These are phyloP conservation scores for Orthonevra nobilis DNA, from an alignment of 2,888 invertebrate species.

Conservation along the genomic window DNA sequence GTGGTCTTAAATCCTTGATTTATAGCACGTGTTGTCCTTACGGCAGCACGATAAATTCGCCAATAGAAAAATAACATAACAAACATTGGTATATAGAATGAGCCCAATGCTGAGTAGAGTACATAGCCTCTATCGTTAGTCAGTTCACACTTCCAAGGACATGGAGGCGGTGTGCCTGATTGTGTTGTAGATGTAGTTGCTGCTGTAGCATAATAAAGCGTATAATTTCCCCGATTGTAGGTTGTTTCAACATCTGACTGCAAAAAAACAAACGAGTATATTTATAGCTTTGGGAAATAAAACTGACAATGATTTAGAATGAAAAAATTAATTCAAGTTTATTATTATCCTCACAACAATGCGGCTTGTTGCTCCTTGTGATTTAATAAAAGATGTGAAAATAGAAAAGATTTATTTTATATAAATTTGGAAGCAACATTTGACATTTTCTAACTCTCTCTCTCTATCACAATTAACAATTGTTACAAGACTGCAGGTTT, in stretches of 20 bases:
- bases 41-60: conserved; percentile 96
- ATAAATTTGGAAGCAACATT: too few species aligned
- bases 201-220: conserved; percentile 77
- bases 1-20: conserved; percentile 95
- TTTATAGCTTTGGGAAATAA: too few species aligned
- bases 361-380: too few species aligned
- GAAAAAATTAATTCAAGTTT: too few species aligned
- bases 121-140: conserved; percentile 97
- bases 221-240: conserved; percentile 79
- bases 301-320: too few species aligned
- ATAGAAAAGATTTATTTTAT: too few species aligned
- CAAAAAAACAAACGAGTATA: conserved; percentile 41
- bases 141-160: conserved; percentile 93
- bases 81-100: conserved; percentile 98
- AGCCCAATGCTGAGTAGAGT: conserved; percentile 97
- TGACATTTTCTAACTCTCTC: too few species aligned
- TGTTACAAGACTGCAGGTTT: too few species aligned
- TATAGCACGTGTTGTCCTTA: conserved; percentile 94
- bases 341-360: too few species aligned
- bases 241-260: conserved; percentile 77
- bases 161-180: conserved; percentile 82
- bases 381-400: too few species aligned
- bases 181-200: conserved; percentile 56
- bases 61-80: conserved; percentile 99
- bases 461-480: too few species aligned